A percentile compares a stretch with the other conserved stretches of the same genome.
These are phyloP conservation scores for Burhinus bistriatus DNA, from an alignment of 2,113 vertebrate genomes.

Conservation along the genomic window DNA sequence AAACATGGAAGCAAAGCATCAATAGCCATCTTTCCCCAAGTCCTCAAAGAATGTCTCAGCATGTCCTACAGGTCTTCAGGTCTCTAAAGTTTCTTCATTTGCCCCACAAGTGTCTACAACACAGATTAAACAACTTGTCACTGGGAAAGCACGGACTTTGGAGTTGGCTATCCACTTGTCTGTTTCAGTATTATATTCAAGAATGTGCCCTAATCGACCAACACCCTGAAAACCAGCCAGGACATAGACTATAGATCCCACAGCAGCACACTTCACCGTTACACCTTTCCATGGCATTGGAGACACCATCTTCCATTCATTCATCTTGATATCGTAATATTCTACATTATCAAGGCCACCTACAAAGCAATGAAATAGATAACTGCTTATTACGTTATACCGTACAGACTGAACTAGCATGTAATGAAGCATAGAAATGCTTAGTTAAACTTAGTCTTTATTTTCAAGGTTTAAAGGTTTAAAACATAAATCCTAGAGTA, in stretches of 20 bases:
- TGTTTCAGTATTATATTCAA: slow-evolving; percentile 93
- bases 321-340: slow-evolving; percentile 91
- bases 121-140: slow-evolving; percentile 95
- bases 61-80: slow-evolving; percentile 59
- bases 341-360: slow-evolving; percentile 95
- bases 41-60: slow-evolving; percentile 29
- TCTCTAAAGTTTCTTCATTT: slow-evolving; percentile 89
- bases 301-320: slow-evolving; percentile 91
- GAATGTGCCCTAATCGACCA: slow-evolving; percentile 89
- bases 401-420: neutral
- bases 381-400: neutral
- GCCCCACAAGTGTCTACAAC: slow-evolving; percentile 96
- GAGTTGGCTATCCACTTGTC: slow-evolving; percentile 93
- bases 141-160: slow-evolving; percentile 94
- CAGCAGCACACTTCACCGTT: slow-evolving; percentile 94
- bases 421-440: neutral
- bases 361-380: slow-evolving; percentile 66
- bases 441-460: neutral
- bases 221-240: slow-evolving; percentile 97
- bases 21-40: slow-evolving; percentile 43
- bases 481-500: neutral
- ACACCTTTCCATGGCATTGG: slow-evolving; percentile 96
- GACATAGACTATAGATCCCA: slow-evolving; percentile 89
- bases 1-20: slow-evolving; percentile 62
- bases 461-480: neutral